Evolutionary conservation across 2,888 invertebrate species (phyloP).

Genomic region (Drosophila conformis): DNA sequence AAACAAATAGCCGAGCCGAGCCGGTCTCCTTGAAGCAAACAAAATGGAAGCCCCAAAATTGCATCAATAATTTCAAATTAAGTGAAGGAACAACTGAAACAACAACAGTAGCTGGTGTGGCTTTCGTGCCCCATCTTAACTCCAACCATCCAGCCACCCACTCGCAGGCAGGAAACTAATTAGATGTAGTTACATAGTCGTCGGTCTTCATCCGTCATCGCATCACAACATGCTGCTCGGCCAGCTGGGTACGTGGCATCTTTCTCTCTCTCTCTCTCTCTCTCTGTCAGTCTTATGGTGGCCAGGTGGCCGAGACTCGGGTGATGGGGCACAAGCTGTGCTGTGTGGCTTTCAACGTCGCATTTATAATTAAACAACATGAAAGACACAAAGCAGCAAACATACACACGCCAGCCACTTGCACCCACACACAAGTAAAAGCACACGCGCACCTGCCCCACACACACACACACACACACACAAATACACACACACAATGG

Average conservation of each 20-base stretch:
- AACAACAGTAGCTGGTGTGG: slow-evolving; percentile 8
- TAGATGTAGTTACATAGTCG: slow-evolving; percentile 69
- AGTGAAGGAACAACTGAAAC: slow-evolving; percentile 34
- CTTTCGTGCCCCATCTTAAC: neutral
- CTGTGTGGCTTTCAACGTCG: slow-evolving; percentile 71
- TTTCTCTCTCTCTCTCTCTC: neutral
- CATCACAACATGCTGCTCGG: slow-evolving; percentile 28
- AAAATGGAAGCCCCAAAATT: slow-evolving; percentile 53
- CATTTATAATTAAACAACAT: slow-evolving; percentile 82
- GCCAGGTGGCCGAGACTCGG: neutral
- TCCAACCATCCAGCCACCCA: slow-evolving; percentile 18
- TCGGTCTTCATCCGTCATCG: slow-evolving; percentile 76
- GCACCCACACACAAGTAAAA: slow-evolving; percentile 31
- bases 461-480: slow-evolving; percentile 32
- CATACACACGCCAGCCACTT: slow-evolving; percentile 7
- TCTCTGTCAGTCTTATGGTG: neutral
- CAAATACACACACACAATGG: slow-evolving; percentile 13
- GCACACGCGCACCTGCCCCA: slow-evolving; percentile 40
- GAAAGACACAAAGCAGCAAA: slow-evolving; percentile 77
- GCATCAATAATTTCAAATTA: slow-evolving; percentile 76
- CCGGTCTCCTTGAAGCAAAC: slow-evolving; percentile 14
- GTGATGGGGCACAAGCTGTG: slow-evolving; percentile 8
- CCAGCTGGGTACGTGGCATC: slow-evolving; percentile 2
- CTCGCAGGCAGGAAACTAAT: slow-evolving; percentile 62
- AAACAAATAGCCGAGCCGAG: neutral